Base-by-base conservation (phyloP, 2,797 vertebrate genomes). In the Trachops cirrhosus region DNA sequence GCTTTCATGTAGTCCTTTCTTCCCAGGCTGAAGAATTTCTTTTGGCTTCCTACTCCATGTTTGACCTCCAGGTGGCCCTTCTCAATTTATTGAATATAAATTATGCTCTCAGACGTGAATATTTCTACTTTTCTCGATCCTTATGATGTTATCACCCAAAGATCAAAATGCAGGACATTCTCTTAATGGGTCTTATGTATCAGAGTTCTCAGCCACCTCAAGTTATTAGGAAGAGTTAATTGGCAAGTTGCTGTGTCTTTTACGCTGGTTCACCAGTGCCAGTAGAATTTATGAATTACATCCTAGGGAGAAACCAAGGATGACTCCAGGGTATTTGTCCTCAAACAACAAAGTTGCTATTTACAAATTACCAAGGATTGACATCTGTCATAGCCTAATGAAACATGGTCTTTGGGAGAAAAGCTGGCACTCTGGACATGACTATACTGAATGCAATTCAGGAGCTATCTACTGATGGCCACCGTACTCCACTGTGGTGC, bases 271-370 rank as follows among this genome's bases (percentile, higher is more conserved):
- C n/a, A 41, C 67, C 9, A 48, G 21, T 1, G n/a, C 71, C 68
- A 54, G 52, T 32, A n/a, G 80, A 79, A 96, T 93, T 82, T 91
- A 87, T 70, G 64, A 75, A 85, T 85, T 68, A 78, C n/a, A 82
- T 95, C 54, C 41, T 68, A 86, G 79, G 54, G 86, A 85, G 89
- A 88, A 80, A 80, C 74, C 87, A 80, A 96, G 80, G 71, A 70
- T 93, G 84, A 87, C 71, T 93, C 85, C 89, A 21, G 41, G 48
- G 11, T 80, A 64, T 93, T 80, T 91, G 52, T 77, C 48, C 67
- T 96, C 95, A 88, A 93, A 78, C 44, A 91, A 85, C 24, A 77
- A 85, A 93, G 87, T 77, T 79, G 62, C 52, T 96, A 41, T 93
- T 97, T 86, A 93, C 73, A 86, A 78, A 46, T 94, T 86, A 86